Evolutionary conservation across 1,140 invertebrate genomes (phyloP).

Genomic region (Orchestia grillus): DNA sequence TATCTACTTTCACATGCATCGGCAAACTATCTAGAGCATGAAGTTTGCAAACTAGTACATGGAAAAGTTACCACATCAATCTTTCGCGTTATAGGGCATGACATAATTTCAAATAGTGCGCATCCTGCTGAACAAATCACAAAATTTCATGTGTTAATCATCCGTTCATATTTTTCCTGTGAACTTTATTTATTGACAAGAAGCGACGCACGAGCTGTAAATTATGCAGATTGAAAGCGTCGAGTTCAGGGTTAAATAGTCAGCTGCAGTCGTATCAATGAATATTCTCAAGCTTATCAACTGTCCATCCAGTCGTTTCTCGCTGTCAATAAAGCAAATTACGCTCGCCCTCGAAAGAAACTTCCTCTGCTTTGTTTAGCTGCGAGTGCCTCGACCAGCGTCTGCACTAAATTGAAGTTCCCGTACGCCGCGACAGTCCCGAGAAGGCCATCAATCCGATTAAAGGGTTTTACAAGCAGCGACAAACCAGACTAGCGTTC

Average conservation of each 20-base stretch:
- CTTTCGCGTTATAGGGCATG: no score
- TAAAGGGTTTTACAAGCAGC: not conserved
- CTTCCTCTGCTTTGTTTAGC: not conserved
- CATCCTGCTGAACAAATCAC: no score
- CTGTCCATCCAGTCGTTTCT: not conserved
- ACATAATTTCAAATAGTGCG: no score
- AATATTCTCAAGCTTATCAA: not conserved
- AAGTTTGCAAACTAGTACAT: no score
- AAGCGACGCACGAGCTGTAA: no score
- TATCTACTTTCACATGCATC: no score
- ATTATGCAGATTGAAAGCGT: not conserved
- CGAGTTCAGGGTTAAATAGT: not conserved
- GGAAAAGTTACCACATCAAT: no score
- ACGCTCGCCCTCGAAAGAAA: not conserved
- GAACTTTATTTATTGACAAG: no score
- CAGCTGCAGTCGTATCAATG: not conserved
- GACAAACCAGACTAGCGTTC: not conserved
- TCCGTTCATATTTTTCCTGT: no score
- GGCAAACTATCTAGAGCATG: no score
- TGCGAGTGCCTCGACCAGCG: not conserved
- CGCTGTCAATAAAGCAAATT: not conserved
- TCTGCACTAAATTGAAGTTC: not conserved
- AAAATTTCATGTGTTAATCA: no score
- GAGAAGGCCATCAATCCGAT: not conserved
- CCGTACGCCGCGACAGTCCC: not conserved